Conservation (phyloP, 2,113 vertebrate genomes). For the Corythoichthys haematopterus region DNA sequence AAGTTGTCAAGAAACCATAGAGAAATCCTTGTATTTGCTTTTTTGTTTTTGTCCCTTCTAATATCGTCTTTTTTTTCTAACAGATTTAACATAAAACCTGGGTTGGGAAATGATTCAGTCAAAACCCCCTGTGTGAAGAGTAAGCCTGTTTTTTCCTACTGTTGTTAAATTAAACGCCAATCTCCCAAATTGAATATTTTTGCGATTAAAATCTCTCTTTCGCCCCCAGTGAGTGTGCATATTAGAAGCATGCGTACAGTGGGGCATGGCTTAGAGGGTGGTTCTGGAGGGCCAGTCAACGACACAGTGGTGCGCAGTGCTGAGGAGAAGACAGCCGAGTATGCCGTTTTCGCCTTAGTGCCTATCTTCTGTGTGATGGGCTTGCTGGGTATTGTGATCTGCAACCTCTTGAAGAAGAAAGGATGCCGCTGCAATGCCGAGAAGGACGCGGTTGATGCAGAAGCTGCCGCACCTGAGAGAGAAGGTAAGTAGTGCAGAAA, state of each 20-base stretch:
- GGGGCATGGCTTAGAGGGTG: constrained; percentile 40
- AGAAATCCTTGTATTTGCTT: not conserved
- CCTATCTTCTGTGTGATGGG: constrained; percentile 93
- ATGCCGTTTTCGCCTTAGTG: constrained; percentile 84
- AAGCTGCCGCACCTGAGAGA: constrained; percentile 61
- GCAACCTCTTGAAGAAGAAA: constrained; percentile 91
- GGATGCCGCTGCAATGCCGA: constrained; percentile 84
- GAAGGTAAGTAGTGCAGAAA: constrained; percentile 68
- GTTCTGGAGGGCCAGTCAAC: constrained; percentile 51
- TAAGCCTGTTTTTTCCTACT: constrained; percentile 15
- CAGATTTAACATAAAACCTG: constrained; percentile 40
- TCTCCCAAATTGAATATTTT: not conserved
- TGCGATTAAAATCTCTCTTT: not conserved
- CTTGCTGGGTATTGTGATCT: constrained; percentile 87
- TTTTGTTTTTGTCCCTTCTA: constrained; percentile 22
- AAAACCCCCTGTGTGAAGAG: constrained; percentile 50
- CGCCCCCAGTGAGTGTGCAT: constrained; percentile 12
- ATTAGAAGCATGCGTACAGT: constrained; percentile 54
- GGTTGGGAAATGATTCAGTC: constrained; percentile 20
- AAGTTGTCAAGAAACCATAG: constrained; percentile 11
- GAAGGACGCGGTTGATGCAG: constrained; percentile 76
- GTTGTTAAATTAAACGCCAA: not conserved
- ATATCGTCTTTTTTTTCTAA: constrained; percentile 10
- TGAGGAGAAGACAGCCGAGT: constrained; percentile 80
- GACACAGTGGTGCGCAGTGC: constrained; percentile 64